Evolutionary conservation across 2,113 vertebrate genomes (phyloP).

Genomic region (Chrysemys picta): DNA sequence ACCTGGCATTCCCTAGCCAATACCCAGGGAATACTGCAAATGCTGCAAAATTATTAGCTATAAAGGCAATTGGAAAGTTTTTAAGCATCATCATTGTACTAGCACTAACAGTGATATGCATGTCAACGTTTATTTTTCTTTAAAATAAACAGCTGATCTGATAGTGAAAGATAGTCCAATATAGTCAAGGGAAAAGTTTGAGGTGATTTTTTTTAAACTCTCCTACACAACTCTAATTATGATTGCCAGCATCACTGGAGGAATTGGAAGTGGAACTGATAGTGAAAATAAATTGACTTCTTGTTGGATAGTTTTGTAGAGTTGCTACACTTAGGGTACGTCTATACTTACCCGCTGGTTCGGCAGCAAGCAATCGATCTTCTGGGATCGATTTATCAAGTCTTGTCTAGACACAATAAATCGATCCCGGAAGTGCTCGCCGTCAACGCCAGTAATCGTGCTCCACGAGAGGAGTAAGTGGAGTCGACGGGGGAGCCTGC

Average conservation of each 20-base stretch:
- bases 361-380: too few relatives aligned
- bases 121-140: rapidly evolving
- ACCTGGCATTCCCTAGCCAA: not conserved
- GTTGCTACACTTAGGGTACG: not conserved
- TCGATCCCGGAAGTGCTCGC: too few relatives aligned
- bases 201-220: not conserved
- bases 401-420: too few relatives aligned
- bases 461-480: too few relatives aligned
- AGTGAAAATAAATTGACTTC: not conserved
- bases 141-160: not conserved
- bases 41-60: not conserved
- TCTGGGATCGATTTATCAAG: too few relatives aligned
- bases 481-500: too few relatives aligned
- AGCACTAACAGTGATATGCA: not conserved
- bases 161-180: not conserved
- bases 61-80: not conserved
- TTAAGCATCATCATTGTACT: not conserved
- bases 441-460: too few relatives aligned
- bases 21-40: not conserved
- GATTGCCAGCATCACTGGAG: not conserved
- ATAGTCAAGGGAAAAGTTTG: not conserved
- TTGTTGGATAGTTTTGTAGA: not conserved
- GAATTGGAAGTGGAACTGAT: not conserved
- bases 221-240: rapidly evolving
- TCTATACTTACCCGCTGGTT: too few relatives aligned